These are phyloP conservation scores for Phrynocephalus forsythii DNA, from an alignment of 2,797 vertebrate genomes.

Conservation along the genomic window DNA sequence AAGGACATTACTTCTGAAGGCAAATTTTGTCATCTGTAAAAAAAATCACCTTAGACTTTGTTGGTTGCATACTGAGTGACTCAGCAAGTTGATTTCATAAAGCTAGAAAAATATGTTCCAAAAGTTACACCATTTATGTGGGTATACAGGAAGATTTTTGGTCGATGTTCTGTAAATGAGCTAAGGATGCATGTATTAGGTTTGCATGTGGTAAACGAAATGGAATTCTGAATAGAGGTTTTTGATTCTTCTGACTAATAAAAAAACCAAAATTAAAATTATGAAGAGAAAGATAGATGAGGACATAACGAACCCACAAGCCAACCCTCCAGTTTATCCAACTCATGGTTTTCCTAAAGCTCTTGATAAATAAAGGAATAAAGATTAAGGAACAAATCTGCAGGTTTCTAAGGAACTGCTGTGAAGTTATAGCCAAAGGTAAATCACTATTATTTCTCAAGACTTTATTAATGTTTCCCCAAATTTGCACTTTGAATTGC, in stretches of 20 bases:
- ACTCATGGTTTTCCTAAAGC: background rate
- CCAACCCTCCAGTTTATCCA: background rate
- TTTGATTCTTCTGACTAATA: too few relatives aligned
- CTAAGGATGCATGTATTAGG: background rate
- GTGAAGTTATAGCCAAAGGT: background rate
- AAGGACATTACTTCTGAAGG: too few relatives aligned
- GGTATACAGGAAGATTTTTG: background rate
- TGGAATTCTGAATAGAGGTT: too few relatives aligned
- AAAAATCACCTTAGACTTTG: too few relatives aligned
- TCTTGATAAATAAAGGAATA: background rate
- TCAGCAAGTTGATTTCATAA: too few relatives aligned
- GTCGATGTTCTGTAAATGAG: background rate
- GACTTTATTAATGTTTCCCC: background rate
- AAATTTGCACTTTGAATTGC: background rate
- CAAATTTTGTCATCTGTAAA: too few relatives aligned
- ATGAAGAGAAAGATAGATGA: background rate
- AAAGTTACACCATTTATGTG: background rate
- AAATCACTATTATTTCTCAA: background rate
- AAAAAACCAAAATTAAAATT: background rate
- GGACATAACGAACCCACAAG: background rate
- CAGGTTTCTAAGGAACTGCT: background rate
- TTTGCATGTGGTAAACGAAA: too few relatives aligned
- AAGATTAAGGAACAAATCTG: background rate
- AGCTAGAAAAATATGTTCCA: too few relatives aligned
- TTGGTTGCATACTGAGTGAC: too few relatives aligned